Evolutionary conservation across 2,797 vertebrate species (phyloP), one percentile per base, ranked within the genome.

Genomic region (Streptopelia turtur): DNA sequence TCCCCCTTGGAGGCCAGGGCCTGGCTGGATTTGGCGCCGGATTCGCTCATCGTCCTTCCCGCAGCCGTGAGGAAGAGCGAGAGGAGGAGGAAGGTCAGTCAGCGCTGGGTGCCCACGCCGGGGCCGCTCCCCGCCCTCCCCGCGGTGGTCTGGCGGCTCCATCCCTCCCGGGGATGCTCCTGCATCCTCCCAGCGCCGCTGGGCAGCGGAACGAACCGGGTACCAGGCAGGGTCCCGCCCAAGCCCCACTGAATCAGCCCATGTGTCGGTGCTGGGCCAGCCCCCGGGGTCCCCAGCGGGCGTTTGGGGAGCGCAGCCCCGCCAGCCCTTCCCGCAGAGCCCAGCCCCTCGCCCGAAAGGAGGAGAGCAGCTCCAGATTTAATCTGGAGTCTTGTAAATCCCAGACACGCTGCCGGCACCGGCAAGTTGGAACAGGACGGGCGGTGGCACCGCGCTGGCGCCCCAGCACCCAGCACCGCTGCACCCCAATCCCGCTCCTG

Each of bases 11-110:
- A 97, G 89, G 99, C 98, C 94, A 98, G 98, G 76, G 98, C 84
- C 89, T 98, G 98, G 95, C 98, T 98, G 98, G 98, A 98, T 98
- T 99, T 99, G 91, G 98, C 89, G 47, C 97, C 92, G 13, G 98
- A 97, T 88, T 99, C 99, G 31, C 99, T 99, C 99, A 99, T 99
- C 49, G 95, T 95, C 98, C 91, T 95, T 90, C 95, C 95, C 95
- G 90, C 94, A 30, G 82, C 3, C 1, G 41, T 6, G 79, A 85
- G 74, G 76, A 85, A 35, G 75, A 74, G 59, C 0, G 1, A 39
- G 41, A 83, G 9, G 11, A 8, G 41, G 89, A 93, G 68, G 83
- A 83, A 94, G 63, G 31, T 71, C 4, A 9, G n/a, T 91, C 76
- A 94, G 82, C 1, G 30, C 4, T 0, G 2, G 70, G 37, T 68